Base-by-base conservation (phyloP, 2,797 vertebrate genomes). In the Rhinoraja longicauda region DNA sequence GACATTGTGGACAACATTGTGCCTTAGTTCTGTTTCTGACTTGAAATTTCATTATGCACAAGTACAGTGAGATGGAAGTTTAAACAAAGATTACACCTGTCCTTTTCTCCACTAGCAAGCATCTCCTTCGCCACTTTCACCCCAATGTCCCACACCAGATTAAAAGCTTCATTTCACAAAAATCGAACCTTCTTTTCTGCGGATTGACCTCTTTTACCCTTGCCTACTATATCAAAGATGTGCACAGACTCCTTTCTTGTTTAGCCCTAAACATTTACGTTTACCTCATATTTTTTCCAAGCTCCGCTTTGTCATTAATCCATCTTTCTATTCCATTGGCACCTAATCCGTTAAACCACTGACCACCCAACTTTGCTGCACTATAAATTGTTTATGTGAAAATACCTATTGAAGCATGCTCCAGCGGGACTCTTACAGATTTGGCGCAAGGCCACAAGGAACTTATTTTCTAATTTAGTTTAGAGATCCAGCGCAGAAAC, bases 21-120 rank as follows among this genome's bases (percentile, higher is more conserved):
- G 62, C 62, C n/a, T 21, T 67, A 36, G n/a, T 88, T 88, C 29
- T 36, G 84, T 88, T 88, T 67, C 84, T 88, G 84, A 36, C 32
- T 32, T 88, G 36, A 19, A 67, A 4, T 15, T 36, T 88, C n/a
- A 67, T 59, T 88, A 21, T 67, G n/a, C 62, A 36, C 0, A 73
- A 21, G 70, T 9, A 36, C 15, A 88, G 84, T 32, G 62, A 67
- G 15, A 67, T 67, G 13, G 59, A 15, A 88, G 13, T 86, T 86
- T 86, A n/a, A 64, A 29, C 6, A 62, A 10, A 29, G 57, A 62
- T 86, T n/a, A 17, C 5, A 26, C 21, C 6, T 4, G 24, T 9
- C 10, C 86, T 64, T 86, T 64, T 86, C 57, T 32, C 57, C 6
- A 32, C 29, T 10, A 62, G 57, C 29, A 86, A 62, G 26, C 26